A percentile compares a stretch with the other conserved stretches of the same genome.
Evolutionary conservation across 1,140 invertebrate species (phyloP).

Genomic region (Macrosteles quadrilineatus): DNA sequence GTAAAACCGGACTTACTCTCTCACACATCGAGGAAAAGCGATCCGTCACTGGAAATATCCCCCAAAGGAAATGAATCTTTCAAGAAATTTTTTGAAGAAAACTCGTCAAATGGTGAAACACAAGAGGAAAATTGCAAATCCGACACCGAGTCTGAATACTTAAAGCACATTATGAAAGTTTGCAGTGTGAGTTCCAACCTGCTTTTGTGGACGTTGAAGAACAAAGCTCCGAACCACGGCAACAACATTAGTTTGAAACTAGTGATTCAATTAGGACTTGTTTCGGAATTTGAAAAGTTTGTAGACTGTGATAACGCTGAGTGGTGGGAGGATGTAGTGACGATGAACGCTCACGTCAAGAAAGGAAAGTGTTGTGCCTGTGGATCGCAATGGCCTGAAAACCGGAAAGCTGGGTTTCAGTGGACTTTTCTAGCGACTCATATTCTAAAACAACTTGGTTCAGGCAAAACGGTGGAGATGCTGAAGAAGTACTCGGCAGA

Average conservation of each 20-base stretch:
- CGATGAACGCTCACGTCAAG: constrained; percentile 40
- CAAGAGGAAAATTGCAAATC: neutral
- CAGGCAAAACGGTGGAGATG: constrained; percentile 43
- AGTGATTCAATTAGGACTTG: constrained; percentile 30
- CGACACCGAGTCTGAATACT: constrained; percentile 8
- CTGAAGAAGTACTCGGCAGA: constrained; percentile 45
- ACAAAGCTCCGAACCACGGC: neutral
- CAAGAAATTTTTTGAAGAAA: constrained; percentile 14
- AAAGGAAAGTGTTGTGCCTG: constrained; percentile 49
- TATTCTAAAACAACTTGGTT: constrained; percentile 48
- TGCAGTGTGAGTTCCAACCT: constrained; percentile 23
- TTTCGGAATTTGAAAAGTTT: constrained; percentile 21
- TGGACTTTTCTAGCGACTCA: constrained; percentile 48
- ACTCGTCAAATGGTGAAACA: neutral
- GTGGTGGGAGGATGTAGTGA: constrained; percentile 34
- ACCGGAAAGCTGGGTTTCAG: constrained; percentile 38
- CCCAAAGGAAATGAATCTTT: constrained; percentile 4
- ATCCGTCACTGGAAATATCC: neutral
- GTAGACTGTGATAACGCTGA: neutral
- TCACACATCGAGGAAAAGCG: constrained; percentile 5
- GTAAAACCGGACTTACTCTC: constrained; percentile 31
- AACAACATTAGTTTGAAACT: constrained; percentile 20
- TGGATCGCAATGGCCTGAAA: constrained; percentile 39
- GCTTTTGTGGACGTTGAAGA: constrained; percentile 14
- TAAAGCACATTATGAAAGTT: constrained; percentile 13